Conservation (phyloP, 2,113 vertebrate genomes). For the Sardina pilchardus region DNA sequence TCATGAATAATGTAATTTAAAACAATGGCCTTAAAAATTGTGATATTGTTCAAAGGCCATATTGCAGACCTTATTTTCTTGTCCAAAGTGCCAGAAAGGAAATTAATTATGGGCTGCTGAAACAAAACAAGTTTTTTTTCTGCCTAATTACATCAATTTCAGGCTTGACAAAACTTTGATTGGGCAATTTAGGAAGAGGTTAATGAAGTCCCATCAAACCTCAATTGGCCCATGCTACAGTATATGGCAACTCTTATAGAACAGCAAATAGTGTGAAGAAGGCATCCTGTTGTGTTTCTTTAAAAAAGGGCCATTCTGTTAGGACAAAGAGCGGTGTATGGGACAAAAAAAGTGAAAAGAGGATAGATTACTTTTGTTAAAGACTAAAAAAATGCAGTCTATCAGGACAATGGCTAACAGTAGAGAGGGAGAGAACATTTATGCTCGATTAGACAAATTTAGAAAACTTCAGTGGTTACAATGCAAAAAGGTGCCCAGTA, state of each 20-base stretch:
- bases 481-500: not conserved
- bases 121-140: slow-evolving; percentile 64
- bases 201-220: slow-evolving; percentile 66
- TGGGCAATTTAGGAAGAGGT: slow-evolving; percentile 73
- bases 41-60: slow-evolving; percentile 5
- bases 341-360: not conserved
- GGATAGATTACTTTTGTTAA: not conserved
- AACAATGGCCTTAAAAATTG: not conserved
- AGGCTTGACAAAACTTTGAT: slow-evolving; percentile 75
- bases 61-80: slow-evolving; percentile 39
- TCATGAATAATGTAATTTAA: not conserved
- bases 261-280: slow-evolving; percentile 42
- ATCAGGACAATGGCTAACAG: not conserved
- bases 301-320: not conserved
- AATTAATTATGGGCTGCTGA: slow-evolving; percentile 70
- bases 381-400: not conserved
- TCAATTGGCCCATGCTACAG: slow-evolving; percentile 58
- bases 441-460: not conserved
- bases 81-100: slow-evolving; percentile 42
- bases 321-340: not conserved
- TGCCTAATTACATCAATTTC: slow-evolving; percentile 77
- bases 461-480: not conserved
- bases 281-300: not conserved
- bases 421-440: not conserved
- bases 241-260: slow-evolving; percentile 44